A percentile compares a stretch with the other conserved stretches of the same genome.
phyloP scores from a whole-genome alignment of 2,888 invertebrate genomes.

The Uropetala carovei region DNA sequence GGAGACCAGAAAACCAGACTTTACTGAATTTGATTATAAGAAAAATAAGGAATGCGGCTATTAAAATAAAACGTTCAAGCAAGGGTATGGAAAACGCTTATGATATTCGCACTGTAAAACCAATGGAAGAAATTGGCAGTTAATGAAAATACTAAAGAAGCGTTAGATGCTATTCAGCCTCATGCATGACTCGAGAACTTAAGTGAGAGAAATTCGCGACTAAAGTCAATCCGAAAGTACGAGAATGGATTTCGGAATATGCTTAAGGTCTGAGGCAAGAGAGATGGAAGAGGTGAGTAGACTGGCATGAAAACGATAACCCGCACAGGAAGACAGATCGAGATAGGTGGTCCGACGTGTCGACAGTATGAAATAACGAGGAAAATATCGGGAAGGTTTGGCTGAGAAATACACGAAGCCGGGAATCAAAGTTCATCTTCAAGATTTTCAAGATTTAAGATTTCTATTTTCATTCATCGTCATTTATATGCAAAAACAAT shows the following conservation, averaged over 20 bases:
- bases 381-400: background rate
- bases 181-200: background rate
- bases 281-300: background rate
- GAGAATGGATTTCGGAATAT: background rate
- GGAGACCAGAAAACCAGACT: too few species aligned
- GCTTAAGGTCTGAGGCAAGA: background rate
- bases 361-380: background rate
- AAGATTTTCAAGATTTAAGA: background rate
- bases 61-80: too few species aligned
- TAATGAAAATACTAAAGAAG: background rate
- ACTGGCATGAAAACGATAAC: background rate
- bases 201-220: background rate
- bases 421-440: background rate
- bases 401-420: background rate
- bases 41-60: too few species aligned
- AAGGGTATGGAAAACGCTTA: too few species aligned
- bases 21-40: too few species aligned
- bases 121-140: background rate
- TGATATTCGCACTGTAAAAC: too few species aligned
- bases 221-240: background rate
- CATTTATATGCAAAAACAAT: too few species aligned
- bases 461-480: too few species aligned
- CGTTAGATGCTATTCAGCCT: background rate
- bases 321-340: background rate
- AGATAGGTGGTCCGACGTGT: background rate